Conservation (phyloP, 2,113 vertebrate species). For the Ceyx melanurus region DNA sequence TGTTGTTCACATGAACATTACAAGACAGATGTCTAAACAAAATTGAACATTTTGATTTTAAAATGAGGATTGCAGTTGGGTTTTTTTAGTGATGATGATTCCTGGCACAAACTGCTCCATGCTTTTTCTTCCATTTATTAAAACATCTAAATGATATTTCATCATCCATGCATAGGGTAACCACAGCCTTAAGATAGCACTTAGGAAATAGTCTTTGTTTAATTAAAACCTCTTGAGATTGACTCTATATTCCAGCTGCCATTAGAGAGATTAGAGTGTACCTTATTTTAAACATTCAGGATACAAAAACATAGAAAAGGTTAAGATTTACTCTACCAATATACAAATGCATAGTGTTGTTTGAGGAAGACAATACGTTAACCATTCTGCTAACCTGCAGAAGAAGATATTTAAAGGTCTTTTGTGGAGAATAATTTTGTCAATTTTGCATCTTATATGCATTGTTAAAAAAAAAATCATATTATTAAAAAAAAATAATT, state of each 20-base stretch:
- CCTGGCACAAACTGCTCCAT: not conserved
- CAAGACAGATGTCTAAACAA: not conserved
- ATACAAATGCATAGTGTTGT: not conserved
- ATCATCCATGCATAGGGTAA: not conserved
- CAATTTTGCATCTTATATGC: not conserved
- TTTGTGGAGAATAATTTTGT: not conserved
- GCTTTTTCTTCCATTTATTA: not conserved
- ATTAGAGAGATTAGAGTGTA: not conserved
- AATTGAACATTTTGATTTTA: not conserved
- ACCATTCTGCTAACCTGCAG: not conserved
- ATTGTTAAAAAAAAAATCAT: not conserved
- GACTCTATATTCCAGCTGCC: not conserved
- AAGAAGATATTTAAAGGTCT: not conserved
- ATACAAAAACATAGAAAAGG: not conserved
- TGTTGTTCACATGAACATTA: not conserved
- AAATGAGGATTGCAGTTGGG: not conserved
- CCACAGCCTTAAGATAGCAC: not conserved
- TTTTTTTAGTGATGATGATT: not conserved
- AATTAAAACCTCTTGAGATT: not conserved
- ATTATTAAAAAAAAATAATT: not conserved
- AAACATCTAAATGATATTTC: not conserved
- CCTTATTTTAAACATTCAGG: not conserved
- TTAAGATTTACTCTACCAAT: slow-evolving; percentile 12
- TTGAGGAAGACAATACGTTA: not conserved
- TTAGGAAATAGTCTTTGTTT: slow-evolving; percentile 6